Conservation (phyloP, 2,888 invertebrate species). For the Lepetodrilus schrolli region DNA sequence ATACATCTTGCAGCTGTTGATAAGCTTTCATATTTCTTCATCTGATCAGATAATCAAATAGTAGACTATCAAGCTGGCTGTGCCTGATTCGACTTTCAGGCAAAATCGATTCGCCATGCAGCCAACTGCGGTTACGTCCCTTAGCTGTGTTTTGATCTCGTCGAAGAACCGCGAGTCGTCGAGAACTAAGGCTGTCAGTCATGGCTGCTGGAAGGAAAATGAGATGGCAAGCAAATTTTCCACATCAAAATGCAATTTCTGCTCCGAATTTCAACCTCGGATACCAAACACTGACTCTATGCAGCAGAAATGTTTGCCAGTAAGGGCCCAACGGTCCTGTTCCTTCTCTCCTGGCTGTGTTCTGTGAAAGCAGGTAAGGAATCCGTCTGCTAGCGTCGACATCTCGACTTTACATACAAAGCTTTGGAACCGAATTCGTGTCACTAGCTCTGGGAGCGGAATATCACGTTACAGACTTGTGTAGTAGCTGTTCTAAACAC, state of each 20-base stretch:
- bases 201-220: conserved; percentile 25
- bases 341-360: not conserved
- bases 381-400: conserved; percentile 20
- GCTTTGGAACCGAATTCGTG: not conserved
- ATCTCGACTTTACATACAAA: not conserved
- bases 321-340: conserved; percentile 23
- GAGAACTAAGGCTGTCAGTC: conserved; percentile 16
- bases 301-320: conserved; percentile 27
- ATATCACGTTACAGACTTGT: not conserved
- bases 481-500: not conserved
- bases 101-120: too few relatives aligned
- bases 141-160: conserved; percentile 11
- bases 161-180: not conserved
- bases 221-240: conserved; percentile 9
- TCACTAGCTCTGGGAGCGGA: too few relatives aligned
- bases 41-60: too few relatives aligned
- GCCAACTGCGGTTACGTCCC: conserved; percentile 9
- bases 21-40: too few relatives aligned
- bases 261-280: conserved; percentile 9
- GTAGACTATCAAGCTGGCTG: too few relatives aligned
- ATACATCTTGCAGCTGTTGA: too few relatives aligned
- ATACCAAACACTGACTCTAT: conserved; percentile 32
- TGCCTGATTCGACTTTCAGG: too few relatives aligned
- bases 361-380: conserved; percentile 22
- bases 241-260: not conserved